A percentile compares a stretch with the other conserved stretches of the same genome.
Conservation (phyloP, 2,888 invertebrate genomes). For the Cerastis leucographa region DNA sequence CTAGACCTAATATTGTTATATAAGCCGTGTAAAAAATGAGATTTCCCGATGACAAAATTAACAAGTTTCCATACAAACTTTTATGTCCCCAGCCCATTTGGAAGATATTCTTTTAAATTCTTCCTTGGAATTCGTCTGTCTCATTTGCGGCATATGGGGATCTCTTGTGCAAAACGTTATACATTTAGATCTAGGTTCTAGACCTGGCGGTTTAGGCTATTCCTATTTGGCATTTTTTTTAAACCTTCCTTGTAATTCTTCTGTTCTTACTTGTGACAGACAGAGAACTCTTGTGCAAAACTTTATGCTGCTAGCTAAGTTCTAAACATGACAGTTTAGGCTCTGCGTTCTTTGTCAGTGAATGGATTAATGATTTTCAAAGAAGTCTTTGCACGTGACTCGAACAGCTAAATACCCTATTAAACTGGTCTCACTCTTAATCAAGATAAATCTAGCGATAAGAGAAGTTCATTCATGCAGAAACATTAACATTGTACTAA, state of each 20-base stretch:
- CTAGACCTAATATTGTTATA: background rate
- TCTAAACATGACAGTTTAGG: background rate
- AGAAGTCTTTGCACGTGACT: background rate
- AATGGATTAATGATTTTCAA: background rate
- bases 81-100: too few relatives aligned
- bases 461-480: slow-evolving; percentile 35
- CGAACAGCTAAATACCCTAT: background rate
- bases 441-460: slow-evolving; percentile 32
- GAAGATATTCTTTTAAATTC: background rate
- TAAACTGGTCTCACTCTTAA: slow-evolving; percentile 19
- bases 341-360: background rate
- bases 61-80: background rate
- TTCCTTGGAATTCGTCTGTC: background rate
- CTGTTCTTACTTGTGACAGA: background rate
- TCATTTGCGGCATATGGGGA: background rate
- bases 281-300: background rate
- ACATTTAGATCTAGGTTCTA: background rate
- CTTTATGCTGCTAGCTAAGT: background rate
- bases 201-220: background rate
- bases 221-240: background rate
- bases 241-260: background rate
- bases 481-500: slow-evolving; percentile 44
- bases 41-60: background rate
- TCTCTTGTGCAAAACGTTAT: background rate
- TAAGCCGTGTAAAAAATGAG: background rate